phyloP scores from a whole-genome alignment of 1,140 invertebrate genomes.

The Drosophila ogumai region DNA sequence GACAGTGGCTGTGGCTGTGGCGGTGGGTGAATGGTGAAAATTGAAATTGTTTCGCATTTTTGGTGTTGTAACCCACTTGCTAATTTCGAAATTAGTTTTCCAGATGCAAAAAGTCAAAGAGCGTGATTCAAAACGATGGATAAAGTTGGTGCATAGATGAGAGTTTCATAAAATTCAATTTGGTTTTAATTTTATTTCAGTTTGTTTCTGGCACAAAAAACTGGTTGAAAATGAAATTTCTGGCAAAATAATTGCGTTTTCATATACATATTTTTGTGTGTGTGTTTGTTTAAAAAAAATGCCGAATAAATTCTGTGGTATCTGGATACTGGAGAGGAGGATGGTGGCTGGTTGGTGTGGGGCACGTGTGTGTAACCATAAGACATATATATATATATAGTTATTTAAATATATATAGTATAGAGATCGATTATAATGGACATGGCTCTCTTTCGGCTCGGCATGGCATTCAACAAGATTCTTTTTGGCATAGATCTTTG shows the following conservation, averaged over 20 bases:
- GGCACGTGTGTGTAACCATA: conserved; percentile 84
- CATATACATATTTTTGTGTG: neutral
- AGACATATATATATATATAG: conserved; percentile 77
- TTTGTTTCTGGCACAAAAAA: conserved; percentile 42
- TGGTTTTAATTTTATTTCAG: conserved; percentile 26
- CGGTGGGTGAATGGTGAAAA: conserved; percentile 20
- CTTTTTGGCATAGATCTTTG: conserved; percentile 39
- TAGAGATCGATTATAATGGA: conserved; percentile 57
- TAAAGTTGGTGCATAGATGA: conserved; percentile 55
- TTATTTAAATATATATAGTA: conserved; percentile 59
- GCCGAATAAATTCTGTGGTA: conserved; percentile 40
- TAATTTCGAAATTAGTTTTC: conserved; percentile 50
- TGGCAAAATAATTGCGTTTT: conserved; percentile 45
- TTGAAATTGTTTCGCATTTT: conserved; percentile 45
- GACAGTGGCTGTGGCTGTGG: neutral
- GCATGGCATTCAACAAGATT: conserved; percentile 37
- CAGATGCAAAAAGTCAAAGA: conserved; percentile 58
- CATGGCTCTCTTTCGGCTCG: conserved; percentile 30
- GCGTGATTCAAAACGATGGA: conserved; percentile 62
- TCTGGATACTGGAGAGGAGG: conserved; percentile 9
- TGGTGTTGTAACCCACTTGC: conserved; percentile 30
- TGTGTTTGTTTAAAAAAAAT: conserved; percentile 26
- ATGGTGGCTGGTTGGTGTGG: conserved; percentile 43
- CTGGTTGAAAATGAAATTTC: conserved; percentile 66
- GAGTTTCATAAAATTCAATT: conserved; percentile 50